Conservation (phyloP, 2,797 vertebrate genomes). For the Pachyuromys duprasi region DNA sequence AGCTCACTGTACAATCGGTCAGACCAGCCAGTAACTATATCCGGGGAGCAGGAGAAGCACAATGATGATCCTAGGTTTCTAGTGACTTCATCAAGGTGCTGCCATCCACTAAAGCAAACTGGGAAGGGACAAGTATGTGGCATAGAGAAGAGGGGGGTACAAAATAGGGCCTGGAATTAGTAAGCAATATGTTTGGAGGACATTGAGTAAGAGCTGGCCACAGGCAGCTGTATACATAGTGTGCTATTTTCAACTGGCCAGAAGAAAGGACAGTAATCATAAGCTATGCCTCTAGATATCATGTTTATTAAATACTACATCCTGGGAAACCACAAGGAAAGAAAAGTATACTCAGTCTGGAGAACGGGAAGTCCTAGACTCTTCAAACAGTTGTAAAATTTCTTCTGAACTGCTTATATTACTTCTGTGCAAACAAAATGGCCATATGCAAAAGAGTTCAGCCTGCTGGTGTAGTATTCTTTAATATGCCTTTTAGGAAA, state of each 20-base stretch:
- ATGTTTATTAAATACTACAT: background rate
- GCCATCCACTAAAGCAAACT: background rate
- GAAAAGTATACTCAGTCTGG: background rate
- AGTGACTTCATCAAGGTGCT: background rate
- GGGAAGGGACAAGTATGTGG: background rate
- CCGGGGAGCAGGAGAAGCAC: background rate
- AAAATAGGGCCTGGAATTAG: background rate
- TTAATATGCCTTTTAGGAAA: conserved; percentile 66
- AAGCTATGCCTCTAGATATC: background rate
- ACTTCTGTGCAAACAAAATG: conserved; percentile 63
- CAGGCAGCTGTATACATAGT: background rate
- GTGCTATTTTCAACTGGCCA: background rate
- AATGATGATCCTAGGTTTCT: background rate
- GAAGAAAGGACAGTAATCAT: background rate
- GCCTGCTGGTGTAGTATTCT: conserved; percentile 15
- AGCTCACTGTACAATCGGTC: background rate
- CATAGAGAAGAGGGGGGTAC: background rate
- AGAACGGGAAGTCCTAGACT: background rate
- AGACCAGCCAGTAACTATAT: background rate
- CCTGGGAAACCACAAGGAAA: background rate
- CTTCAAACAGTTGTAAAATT: conserved; percentile 39
- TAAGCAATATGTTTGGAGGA: background rate
- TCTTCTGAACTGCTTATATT: background rate
- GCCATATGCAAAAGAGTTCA: conserved; percentile 64
- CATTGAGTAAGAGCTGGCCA: background rate